phyloP scores from a whole-genome alignment of 2,113 vertebrate species.

The Elachura formosa region DNA sequence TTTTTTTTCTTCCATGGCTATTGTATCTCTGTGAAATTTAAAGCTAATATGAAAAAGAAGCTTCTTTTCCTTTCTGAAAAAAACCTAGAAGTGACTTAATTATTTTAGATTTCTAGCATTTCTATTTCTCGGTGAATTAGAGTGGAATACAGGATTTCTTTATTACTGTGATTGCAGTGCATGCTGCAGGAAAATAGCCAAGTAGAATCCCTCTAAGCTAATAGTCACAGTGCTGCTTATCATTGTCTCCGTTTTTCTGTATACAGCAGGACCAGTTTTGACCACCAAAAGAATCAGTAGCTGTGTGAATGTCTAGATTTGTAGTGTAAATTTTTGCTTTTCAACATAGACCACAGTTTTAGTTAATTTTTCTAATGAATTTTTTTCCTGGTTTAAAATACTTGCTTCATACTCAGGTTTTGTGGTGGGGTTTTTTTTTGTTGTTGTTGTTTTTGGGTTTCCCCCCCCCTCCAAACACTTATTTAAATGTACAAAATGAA shows the following conservation, averaged over 20 bases:
- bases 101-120: slow-evolving; percentile 57
- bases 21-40: slow-evolving; percentile 68
- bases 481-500: neutral
- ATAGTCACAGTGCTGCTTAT: slow-evolving; percentile 30
- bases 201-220: slow-evolving; percentile 54
- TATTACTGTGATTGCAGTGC: slow-evolving; percentile 34
- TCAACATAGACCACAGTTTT: neutral
- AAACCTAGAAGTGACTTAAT: slow-evolving; percentile 34
- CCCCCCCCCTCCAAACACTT: rapidly evolving
- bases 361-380: neutral
- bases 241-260: slow-evolving; percentile 26
- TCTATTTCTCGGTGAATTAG: slow-evolving; percentile 60
- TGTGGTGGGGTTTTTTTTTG: neutral
- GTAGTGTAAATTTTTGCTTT: neutral
- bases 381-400: slow-evolving; percentile 41
- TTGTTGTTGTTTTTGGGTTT: neutral
- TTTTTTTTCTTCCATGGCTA: slow-evolving; percentile 35
- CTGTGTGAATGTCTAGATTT: neutral
- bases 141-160: slow-evolving; percentile 63
- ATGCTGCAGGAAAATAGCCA: slow-evolving; percentile 65
- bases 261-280: slow-evolving; percentile 3
- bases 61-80: slow-evolving; percentile 59
- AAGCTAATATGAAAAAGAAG: slow-evolving; percentile 7
- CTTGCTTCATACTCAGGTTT: neutral
- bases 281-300: neutral